Evolutionary conservation across 1,140 invertebrate genomes (phyloP).

Genomic region (Tribolium madens): DNA sequence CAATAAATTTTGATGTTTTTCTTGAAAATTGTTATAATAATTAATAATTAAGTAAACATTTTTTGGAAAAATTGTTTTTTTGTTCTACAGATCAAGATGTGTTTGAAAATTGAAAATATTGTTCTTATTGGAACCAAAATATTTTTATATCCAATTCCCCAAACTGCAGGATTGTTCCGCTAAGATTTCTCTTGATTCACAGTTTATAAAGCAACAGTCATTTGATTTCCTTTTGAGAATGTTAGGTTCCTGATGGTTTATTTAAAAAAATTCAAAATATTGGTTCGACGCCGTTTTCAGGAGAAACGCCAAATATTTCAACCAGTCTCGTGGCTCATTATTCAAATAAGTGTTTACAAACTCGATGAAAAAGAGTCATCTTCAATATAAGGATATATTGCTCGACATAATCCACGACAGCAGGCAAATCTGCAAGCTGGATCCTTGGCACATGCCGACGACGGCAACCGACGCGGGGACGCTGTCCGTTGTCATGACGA

Average conservation of each 20-base stretch:
- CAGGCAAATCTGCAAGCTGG: slow-evolving; percentile 15
- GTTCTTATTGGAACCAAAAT: not conserved
- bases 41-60: too few species aligned
- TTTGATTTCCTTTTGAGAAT: not conserved
- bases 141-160: not conserved
- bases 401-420: not conserved
- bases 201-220: not conserved
- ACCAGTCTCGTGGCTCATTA: not conserved
- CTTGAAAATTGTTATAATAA: too few species aligned
- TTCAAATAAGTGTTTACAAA: not conserved
- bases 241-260: not conserved
- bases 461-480: slow-evolving; percentile 42
- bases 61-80: too few species aligned
- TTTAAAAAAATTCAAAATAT: not conserved
- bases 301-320: not conserved
- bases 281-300: not conserved
- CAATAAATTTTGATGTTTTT: too few species aligned
- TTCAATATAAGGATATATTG: slow-evolving; percentile 19
- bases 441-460: slow-evolving; percentile 49
- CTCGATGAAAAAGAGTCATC: not conserved
- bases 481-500: slow-evolving; percentile 48
- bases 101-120: not conserved
- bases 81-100: too few species aligned
- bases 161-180: not conserved
- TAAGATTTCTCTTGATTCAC: not conserved